A percentile compares a stretch with the other conserved stretches of the same genome.
These are phyloP conservation scores for Meiosimyza decipiens DNA, from an alignment of 2,888 invertebrate genomes.

Conservation along the genomic window DNA sequence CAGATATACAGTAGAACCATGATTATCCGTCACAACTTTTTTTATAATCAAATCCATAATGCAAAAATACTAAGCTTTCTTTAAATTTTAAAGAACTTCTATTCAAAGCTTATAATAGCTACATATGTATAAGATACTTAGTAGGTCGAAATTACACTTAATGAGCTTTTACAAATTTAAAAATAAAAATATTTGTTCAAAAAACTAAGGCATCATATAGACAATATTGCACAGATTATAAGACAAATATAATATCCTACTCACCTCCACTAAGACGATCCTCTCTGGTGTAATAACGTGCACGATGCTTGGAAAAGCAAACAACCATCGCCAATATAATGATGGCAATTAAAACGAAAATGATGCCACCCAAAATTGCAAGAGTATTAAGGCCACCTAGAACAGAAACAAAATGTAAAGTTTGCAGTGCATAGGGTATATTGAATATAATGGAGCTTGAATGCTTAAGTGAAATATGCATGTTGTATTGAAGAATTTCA, in stretches of 20 bases:
- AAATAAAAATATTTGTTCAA: too few relatives aligned
- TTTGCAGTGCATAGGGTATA: neutral
- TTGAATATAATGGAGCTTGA: neutral
- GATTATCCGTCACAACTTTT: too few relatives aligned
- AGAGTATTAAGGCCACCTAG: slow-evolving; percentile 69
- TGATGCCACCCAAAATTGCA: slow-evolving; percentile 66
- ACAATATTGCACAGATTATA: too few relatives aligned
- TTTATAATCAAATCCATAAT: too few relatives aligned
- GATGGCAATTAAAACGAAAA: slow-evolving; percentile 64
- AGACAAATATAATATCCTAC: slow-evolving; percentile 39
- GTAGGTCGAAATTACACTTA: too few relatives aligned
- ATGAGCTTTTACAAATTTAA: too few relatives aligned
- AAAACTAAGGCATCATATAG: too few relatives aligned
- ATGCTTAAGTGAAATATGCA: neutral
- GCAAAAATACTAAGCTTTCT: too few relatives aligned
- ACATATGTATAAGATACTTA: too few relatives aligned
- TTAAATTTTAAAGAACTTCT: too few relatives aligned
- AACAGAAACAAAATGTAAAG: neutral
- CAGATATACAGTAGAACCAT: too few relatives aligned
- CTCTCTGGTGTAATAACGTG: slow-evolving; percentile 84
- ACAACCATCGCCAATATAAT: slow-evolving; percentile 64
- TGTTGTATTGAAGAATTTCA: neutral
- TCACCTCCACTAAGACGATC: slow-evolving; percentile 68
- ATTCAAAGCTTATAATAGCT: too few relatives aligned
- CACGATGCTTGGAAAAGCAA: slow-evolving; percentile 77